These are phyloP conservation scores for Byasa hedistus DNA, from an alignment of 2,888 invertebrate species.

Conservation along the genomic window DNA sequence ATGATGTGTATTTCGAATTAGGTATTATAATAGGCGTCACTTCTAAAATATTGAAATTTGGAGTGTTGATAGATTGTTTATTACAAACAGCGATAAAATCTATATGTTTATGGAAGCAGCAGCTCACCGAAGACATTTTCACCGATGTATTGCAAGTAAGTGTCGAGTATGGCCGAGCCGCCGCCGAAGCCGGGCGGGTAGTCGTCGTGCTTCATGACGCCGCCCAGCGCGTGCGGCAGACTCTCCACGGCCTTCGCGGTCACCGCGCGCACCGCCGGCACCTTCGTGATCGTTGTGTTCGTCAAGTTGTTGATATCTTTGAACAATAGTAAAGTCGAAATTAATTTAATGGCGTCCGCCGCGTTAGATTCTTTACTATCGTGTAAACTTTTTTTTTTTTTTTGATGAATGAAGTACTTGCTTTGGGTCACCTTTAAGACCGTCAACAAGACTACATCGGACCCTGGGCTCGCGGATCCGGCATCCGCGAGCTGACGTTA, in stretches of 20 bases:
- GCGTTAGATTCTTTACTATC: neutral
- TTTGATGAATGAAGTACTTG: too few relatives aligned
- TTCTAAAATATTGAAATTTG: too few relatives aligned
- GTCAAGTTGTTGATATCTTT: constrained; percentile 78
- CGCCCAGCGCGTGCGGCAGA: constrained; percentile 79
- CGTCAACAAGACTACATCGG: too few relatives aligned
- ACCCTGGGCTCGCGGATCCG: too few relatives aligned
- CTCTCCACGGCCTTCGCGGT: constrained; percentile 84
- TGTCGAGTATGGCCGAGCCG: constrained; percentile 90
- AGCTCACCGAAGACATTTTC: constrained; percentile 86
- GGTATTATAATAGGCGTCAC: too few relatives aligned
- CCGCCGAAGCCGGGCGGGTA: constrained; percentile 85
- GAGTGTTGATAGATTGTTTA: neutral
- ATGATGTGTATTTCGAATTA: too few relatives aligned
- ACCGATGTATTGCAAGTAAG: constrained; percentile 92
- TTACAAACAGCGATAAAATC: too few relatives aligned
- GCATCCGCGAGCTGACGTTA: too few relatives aligned
- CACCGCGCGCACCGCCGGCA: constrained; percentile 82
- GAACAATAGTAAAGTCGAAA: constrained; percentile 7
- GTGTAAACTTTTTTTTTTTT: too few relatives aligned
- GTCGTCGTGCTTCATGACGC: constrained; percentile 83
- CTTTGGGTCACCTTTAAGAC: too few relatives aligned
- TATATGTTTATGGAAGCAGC: neutral
- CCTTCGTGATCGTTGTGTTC: constrained; percentile 83
- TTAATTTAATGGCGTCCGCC: neutral